A percentile compares a stretch with the other conserved stretches of the same genome.
Conservation (phyloP, 2,888 invertebrate genomes). For the Cheilosia grossa region DNA sequence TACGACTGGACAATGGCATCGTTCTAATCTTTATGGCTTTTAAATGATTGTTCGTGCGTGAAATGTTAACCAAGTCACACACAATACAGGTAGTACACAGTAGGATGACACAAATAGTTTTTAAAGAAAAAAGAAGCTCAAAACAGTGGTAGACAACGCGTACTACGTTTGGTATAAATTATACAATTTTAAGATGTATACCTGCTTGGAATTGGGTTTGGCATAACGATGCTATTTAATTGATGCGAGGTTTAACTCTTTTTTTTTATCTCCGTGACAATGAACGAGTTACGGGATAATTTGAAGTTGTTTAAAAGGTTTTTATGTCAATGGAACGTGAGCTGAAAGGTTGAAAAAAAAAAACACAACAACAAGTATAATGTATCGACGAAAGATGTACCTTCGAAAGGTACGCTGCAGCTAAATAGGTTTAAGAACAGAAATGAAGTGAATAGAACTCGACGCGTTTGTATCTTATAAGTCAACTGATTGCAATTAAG, state of each 20-base stretch:
- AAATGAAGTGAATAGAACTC: too few relatives aligned
- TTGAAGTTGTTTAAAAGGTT: constrained; percentile 34
- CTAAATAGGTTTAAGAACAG: too few relatives aligned
- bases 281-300: constrained; percentile 62
- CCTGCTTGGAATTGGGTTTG: constrained; percentile 47
- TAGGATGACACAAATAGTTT: constrained; percentile 40
- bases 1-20: constrained; percentile 33
- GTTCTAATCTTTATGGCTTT: constrained; percentile 59
- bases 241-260: constrained; percentile 3
- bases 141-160: background rate
- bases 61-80: constrained; percentile 42
- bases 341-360: constrained; percentile 10
- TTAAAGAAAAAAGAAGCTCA: background rate
- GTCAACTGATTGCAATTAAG: too few relatives aligned
- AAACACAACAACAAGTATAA: background rate
- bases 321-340: constrained; percentile 64
- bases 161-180: constrained; percentile 15
- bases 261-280: constrained; percentile 28
- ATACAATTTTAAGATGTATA: constrained; percentile 20
- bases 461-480: too few relatives aligned
- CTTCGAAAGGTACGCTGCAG: background rate
- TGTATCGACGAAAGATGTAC: too few relatives aligned
- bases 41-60: constrained; percentile 71
- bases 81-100: constrained; percentile 44
- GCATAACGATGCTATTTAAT: constrained; percentile 30